Evolutionary conservation across 2,113 vertebrate genomes (phyloP).

Genomic region (Catharus bicknelli): DNA sequence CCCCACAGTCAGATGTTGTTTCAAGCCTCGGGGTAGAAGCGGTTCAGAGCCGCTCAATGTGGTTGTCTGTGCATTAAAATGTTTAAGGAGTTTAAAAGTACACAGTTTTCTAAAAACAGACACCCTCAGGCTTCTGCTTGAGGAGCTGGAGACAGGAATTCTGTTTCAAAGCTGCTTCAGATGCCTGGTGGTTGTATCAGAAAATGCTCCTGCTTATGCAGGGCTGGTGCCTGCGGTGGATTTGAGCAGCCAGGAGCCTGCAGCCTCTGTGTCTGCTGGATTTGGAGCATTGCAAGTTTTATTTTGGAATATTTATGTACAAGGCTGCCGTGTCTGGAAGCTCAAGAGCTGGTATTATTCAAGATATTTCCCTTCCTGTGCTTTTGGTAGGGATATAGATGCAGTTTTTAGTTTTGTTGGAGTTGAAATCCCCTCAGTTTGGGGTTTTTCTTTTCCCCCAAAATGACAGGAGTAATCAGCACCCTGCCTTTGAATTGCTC

Average conservation of each 20-base stretch:
- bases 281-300: background rate
- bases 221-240: background rate
- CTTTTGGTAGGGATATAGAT: background rate
- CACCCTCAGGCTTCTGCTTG: background rate
- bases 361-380: background rate
- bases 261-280: background rate
- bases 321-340: background rate
- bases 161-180: background rate
- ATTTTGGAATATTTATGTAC: background rate
- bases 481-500: background rate
- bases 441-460: accelerated
- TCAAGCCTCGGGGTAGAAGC: background rate
- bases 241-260: background rate
- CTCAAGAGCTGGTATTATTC: background rate
- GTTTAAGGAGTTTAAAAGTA: background rate
- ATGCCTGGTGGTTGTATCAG: background rate
- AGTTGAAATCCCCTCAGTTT: background rate
- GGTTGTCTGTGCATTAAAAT: background rate
- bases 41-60: accelerated
- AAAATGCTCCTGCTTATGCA: accelerated
- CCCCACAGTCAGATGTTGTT: background rate
- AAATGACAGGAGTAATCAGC: background rate
- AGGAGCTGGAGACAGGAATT: background rate
- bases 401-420: background rate
- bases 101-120: background rate